phyloP scores from a whole-genome alignment of 2,797 vertebrate species.

The Halcyon badia region DNA sequence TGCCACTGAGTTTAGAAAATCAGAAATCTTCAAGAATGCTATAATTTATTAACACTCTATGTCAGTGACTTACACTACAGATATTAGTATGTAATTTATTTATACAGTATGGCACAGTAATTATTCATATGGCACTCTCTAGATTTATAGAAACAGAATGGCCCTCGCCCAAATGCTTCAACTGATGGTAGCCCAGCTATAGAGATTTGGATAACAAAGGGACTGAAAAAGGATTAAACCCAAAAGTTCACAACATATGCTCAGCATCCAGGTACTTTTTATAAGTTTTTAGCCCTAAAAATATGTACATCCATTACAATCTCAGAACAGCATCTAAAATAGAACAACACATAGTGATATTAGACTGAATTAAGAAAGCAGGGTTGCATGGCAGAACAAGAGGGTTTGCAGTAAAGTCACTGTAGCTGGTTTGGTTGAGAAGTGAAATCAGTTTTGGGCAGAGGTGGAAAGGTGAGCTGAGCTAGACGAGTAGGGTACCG shows the following conservation, averaged over 20 bases:
- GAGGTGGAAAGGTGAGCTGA: neutral
- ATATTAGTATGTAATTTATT: conserved; percentile 30
- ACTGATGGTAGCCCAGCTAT: neutral
- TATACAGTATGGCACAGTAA: neutral
- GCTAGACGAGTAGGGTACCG: neutral
- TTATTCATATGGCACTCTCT: neutral
- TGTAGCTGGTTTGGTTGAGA: neutral
- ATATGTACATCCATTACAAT: neutral
- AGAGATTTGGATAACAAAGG: neutral
- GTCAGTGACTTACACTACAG: neutral
- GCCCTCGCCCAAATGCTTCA: neutral
- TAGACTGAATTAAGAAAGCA: neutral
- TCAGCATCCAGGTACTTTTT: neutral
- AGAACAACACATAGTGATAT: neutral
- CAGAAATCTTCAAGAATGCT: neutral
- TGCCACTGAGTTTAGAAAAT: neutral
- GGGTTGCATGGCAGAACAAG: neutral
- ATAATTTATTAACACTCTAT: neutral
- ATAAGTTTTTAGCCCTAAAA: neutral
- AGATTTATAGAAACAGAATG: neutral
- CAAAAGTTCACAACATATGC: neutral
- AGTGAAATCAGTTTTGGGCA: neutral
- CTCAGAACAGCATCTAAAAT: neutral
- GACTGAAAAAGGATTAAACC: neutral
- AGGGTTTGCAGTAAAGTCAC: neutral